These are phyloP conservation scores for Ancistrus triradiatus DNA, from an alignment of 2,113 vertebrate genomes.

Conservation along the genomic window DNA sequence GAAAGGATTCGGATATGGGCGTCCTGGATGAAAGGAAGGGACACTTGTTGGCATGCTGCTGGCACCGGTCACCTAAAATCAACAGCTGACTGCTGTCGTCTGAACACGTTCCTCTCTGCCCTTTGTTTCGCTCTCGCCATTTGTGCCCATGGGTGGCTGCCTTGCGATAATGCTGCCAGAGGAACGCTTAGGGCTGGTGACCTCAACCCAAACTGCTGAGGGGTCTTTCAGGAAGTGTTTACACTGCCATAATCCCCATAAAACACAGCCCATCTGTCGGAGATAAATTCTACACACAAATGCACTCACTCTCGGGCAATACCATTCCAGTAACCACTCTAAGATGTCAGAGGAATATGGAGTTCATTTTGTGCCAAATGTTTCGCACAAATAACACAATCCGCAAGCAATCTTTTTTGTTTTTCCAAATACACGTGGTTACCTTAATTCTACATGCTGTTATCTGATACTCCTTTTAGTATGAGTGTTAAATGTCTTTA, in stretches of 20 bases:
- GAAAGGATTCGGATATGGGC: slow-evolving; percentile 46
- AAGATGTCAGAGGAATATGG: not conserved
- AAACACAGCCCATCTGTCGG: not conserved
- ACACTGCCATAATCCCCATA: slow-evolving; percentile 22
- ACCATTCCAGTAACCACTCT: not conserved
- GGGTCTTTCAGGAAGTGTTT: too few species aligned
- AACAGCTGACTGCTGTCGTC: slow-evolving; percentile 46
- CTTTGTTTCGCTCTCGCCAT: too few species aligned
- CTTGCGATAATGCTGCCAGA: too few species aligned
- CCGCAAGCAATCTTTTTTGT: too few species aligned
- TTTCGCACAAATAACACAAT: too few species aligned
- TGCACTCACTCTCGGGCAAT: not conserved
- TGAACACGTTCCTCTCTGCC: not conserved
- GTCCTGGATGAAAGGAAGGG: slow-evolving; percentile 16
- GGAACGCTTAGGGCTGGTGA: slow-evolving; percentile 64
- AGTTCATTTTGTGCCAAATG: not conserved
- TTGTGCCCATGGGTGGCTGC: too few species aligned
- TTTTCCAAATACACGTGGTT: too few species aligned
- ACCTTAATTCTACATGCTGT: too few species aligned
- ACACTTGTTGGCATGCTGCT: slow-evolving; percentile 45
- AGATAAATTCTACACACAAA: not conserved
- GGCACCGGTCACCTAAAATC: slow-evolving; percentile 56
- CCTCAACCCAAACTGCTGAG: slow-evolving; percentile 38
- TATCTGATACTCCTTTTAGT: too few species aligned
- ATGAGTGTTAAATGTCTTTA: too few species aligned